Evolutionary conservation across 2,113 vertebrate species (phyloP).

Genomic region (Amphiprion percula): DNA sequence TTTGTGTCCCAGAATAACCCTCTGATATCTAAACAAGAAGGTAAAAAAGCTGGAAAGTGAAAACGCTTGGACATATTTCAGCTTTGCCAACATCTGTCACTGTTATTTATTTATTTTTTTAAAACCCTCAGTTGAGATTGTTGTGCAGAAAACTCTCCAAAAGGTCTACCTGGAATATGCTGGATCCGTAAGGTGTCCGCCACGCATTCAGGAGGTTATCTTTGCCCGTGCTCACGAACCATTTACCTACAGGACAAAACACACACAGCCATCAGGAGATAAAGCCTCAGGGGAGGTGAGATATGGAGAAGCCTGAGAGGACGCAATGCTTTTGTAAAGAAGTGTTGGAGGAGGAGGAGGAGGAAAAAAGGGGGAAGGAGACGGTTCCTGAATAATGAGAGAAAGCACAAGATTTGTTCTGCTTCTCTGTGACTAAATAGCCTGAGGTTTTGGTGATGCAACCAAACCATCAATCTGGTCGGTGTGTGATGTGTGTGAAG

Average conservation of each 20-base stretch:
- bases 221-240: slow-evolving; percentile 93
- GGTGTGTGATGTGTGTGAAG: not conserved
- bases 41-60: not conserved
- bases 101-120: not conserved
- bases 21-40: not conserved
- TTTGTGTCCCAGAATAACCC: slow-evolving; percentile 1
- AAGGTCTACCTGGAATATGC: slow-evolving; percentile 90
- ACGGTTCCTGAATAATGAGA: slow-evolving; percentile 48
- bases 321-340: slow-evolving; percentile 37
- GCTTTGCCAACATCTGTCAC: not conserved
- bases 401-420: slow-evolving; percentile 52
- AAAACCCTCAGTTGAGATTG: not conserved
- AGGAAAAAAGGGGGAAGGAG: slow-evolving; percentile 4
- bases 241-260: slow-evolving; percentile 86
- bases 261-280: slow-evolving; percentile 56
- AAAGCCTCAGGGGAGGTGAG: slow-evolving; percentile 50
- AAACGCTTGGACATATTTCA: not conserved
- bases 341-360: not conserved
- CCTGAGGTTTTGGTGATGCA: slow-evolving; percentile 44
- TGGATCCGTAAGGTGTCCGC: slow-evolving; percentile 91
- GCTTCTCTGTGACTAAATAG: slow-evolving; percentile 53
- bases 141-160: not conserved
- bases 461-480: slow-evolving; percentile 30
- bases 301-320: slow-evolving; percentile 40
- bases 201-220: slow-evolving; percentile 92